A percentile compares a stretch with the other conserved stretches of the same genome.
These are phyloP conservation scores for Macrophya annulata DNA, from an alignment of 2,888 invertebrate genomes.

Conservation along the genomic window DNA sequence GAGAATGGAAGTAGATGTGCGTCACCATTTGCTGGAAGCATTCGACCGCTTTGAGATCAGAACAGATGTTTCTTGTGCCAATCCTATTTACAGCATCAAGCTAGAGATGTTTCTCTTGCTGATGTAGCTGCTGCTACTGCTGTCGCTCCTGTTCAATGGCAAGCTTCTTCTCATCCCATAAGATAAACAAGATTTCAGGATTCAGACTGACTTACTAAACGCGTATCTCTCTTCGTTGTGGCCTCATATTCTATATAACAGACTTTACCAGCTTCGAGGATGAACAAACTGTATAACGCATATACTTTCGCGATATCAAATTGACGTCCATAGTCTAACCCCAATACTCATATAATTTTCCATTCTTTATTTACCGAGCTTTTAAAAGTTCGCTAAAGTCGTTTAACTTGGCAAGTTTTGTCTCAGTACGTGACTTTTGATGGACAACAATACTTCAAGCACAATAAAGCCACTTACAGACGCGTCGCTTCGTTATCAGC, in stretches of 20 bases:
- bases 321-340: not conserved
- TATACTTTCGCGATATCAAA: not conserved
- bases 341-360: not conserved
- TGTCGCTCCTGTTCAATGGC: slow-evolving; percentile 10
- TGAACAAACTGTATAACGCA: not conserved
- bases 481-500: not conserved
- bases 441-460: not conserved
- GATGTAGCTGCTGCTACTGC: not conserved
- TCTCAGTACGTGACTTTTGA: not conserved
- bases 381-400: not conserved
- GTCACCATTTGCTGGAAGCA: slow-evolving; percentile 43
- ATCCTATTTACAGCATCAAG: slow-evolving; percentile 30
- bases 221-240: not conserved
- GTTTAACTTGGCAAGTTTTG: not conserved
- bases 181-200: slow-evolving; percentile 36
- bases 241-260: not conserved
- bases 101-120: not conserved
- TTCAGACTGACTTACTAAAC: slow-evolving; percentile 7
- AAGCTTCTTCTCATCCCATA: not conserved
- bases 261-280: not conserved
- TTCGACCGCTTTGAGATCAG: slow-evolving; percentile 40
- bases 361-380: not conserved
- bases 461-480: not conserved
- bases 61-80: slow-evolving; percentile 45
- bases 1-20: slow-evolving; percentile 10